phyloP scores from a whole-genome alignment of 2,113 vertebrate genomes.

The Strix uralensis region DNA sequence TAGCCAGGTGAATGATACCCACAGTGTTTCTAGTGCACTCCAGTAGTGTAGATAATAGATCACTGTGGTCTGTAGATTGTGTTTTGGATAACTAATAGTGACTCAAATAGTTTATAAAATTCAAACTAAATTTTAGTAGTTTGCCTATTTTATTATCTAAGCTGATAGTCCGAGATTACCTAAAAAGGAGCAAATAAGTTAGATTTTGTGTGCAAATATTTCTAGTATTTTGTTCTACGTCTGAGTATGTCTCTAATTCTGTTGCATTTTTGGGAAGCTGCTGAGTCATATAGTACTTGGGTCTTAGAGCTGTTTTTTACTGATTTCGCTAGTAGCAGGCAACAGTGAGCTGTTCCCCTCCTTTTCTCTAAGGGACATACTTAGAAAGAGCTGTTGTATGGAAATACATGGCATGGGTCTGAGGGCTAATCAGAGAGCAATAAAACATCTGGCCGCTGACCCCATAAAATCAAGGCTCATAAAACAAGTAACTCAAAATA shows the following conservation, averaged over 20 bases:
- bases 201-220: neutral
- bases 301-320: neutral
- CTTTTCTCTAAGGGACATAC: neutral
- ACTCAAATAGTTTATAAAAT: neutral
- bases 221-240: neutral
- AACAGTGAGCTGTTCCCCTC: neutral
- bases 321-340: neutral
- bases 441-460: neutral
- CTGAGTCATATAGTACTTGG: rapidly evolving
- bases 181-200: neutral
- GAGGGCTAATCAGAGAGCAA: neutral
- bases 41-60: neutral
- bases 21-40: neutral
- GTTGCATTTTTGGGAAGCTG: neutral
- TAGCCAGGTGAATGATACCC: neutral
- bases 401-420: neutral
- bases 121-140: neutral
- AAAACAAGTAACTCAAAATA: neutral
- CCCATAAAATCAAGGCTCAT: neutral
- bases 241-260: neutral
- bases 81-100: neutral
- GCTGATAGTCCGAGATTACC: neutral
- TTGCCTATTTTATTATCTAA: neutral
- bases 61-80: neutral
- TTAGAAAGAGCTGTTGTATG: neutral